Evolutionary conservation across 2,888 invertebrate genomes (phyloP).

Genomic region (Pyrrhia umbra): DNA sequence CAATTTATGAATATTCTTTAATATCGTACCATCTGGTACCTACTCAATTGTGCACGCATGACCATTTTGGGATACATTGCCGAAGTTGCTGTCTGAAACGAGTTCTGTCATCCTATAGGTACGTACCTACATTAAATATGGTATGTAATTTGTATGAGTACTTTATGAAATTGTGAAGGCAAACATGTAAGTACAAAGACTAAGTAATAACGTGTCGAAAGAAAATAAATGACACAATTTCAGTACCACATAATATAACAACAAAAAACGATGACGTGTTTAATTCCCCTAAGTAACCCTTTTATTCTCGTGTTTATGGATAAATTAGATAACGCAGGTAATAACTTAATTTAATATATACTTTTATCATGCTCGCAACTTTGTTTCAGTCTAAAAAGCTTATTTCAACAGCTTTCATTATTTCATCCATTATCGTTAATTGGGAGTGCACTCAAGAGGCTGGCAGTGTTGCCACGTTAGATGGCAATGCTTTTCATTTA

Average conservation of each 20-base stretch:
- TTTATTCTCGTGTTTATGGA: slow-evolving; percentile 10
- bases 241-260: neutral
- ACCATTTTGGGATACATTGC: slow-evolving; percentile 37
- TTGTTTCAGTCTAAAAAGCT: no score
- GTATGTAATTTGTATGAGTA: neutral
- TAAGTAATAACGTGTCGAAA: slow-evolving; percentile 18
- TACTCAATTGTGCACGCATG: neutral
- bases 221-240: slow-evolving; percentile 21
- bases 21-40: slow-evolving; percentile 33
- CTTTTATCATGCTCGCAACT: no score
- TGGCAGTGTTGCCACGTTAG: no score
- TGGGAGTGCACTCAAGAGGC: no score
- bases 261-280: slow-evolving; percentile 17
- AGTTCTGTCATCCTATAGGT: neutral
- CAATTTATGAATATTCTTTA: neutral
- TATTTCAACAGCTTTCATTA: no score
- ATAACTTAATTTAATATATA: no score
- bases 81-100: neutral
- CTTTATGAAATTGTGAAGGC: neutral
- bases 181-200: neutral
- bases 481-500: no score
- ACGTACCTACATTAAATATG: no score
- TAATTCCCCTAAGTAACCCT: slow-evolving; percentile 44
- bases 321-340: slow-evolving; percentile 9
- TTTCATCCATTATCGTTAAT: no score